phyloP scores from a whole-genome alignment of 1,140 invertebrate genomes.

The Aporrectodea caliginosa region DNA sequence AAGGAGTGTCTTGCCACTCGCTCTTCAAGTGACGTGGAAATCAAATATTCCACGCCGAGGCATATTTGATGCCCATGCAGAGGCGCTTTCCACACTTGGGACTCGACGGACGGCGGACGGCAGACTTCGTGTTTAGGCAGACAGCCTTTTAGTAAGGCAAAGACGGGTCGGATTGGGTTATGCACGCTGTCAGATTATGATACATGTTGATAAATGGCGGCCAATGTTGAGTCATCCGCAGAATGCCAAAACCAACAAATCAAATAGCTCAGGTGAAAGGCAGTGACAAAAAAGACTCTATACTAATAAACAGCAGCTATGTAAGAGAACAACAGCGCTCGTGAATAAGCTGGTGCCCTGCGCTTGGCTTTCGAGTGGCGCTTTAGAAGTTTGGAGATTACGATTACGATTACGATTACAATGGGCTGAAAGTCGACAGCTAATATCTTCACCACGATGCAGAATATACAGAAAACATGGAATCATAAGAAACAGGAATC shows the following conservation, averaged over 20 bases:
- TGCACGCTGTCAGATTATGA: not conserved
- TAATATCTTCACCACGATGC: too few relatives aligned
- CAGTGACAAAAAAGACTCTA: too few relatives aligned
- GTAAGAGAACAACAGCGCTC: too few relatives aligned
- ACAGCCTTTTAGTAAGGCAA: not conserved
- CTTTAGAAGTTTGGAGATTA: too few relatives aligned
- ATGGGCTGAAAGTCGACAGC: too few relatives aligned
- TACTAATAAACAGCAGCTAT: too few relatives aligned
- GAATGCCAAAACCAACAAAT: not conserved
- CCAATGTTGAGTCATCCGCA: not conserved
- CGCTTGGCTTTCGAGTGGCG: too few relatives aligned
- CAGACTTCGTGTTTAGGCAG: not conserved
- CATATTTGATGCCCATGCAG: not conserved
- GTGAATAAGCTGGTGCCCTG: too few relatives aligned
- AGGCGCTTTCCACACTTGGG: not conserved
- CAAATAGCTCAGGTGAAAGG: too few relatives aligned
- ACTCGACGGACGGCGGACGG: not conserved
- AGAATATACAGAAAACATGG: too few relatives aligned
- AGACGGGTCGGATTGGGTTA: not conserved
- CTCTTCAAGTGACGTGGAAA: not conserved
- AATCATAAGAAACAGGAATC: too few relatives aligned
- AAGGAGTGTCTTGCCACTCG: not conserved
- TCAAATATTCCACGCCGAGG: not conserved
- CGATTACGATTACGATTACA: too few relatives aligned
- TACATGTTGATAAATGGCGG: not conserved